These are phyloP conservation scores for Eleutherodactylus coqui DNA, from an alignment of 2,797 vertebrate species.

Conservation along the genomic window DNA sequence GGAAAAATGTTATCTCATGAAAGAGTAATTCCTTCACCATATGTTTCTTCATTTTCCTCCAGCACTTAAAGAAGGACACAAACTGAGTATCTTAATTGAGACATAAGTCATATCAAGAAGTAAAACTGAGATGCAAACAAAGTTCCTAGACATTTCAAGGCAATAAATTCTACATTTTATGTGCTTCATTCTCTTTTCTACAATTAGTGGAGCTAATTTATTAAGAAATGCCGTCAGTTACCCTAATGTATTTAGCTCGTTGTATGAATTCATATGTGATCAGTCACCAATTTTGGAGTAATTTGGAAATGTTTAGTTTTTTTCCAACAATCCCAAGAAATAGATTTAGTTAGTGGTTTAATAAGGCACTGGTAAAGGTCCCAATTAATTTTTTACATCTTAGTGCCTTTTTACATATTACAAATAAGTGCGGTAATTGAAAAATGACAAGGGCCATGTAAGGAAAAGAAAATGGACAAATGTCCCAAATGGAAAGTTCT, in stretches of 20 bases:
- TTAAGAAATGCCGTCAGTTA: neutral
- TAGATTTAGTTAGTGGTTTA: neutral
- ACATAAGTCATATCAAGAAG: conserved; percentile 36
- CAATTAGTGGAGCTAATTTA: neutral
- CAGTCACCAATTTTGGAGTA: neutral
- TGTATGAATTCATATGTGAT: neutral
- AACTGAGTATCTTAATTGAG: conserved; percentile 48
- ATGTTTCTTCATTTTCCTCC: conserved; percentile 50
- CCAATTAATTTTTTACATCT: neutral
- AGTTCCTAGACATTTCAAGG: neutral
- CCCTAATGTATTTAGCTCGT: neutral
- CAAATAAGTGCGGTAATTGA: too few relatives aligned
- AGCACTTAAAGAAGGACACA: conserved; percentile 45
- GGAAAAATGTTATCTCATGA: conserved; percentile 53
- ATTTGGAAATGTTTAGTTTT: neutral
- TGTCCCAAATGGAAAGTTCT: too few relatives aligned
- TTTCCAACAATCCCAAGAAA: neutral
- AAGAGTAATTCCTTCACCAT: conserved; percentile 59
- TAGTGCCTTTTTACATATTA: too few relatives aligned
- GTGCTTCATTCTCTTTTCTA: too few relatives aligned
- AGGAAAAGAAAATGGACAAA: too few relatives aligned
- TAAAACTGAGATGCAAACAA: conserved; percentile 6
- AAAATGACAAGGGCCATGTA: too few relatives aligned
- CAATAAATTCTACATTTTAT: neutral
- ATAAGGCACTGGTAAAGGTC: neutral